phyloP scores from a whole-genome alignment of 2,113 vertebrate species.

The Nothobranchius kuhntae region DNA sequence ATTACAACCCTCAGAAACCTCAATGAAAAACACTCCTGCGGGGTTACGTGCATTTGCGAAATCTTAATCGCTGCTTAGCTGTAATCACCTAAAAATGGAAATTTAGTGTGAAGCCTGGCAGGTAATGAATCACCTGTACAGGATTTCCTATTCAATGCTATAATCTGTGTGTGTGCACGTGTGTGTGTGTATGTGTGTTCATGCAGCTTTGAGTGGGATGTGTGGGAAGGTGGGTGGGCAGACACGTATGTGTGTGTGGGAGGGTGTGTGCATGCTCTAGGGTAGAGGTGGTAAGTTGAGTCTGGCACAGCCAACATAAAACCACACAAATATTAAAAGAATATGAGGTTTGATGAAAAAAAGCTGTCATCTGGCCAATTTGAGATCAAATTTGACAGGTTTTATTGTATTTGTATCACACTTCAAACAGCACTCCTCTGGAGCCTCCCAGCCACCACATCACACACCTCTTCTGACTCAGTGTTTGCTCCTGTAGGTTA shows the following conservation, averaged over 20 bases:
- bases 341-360: too few relatives aligned
- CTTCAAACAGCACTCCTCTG: too few relatives aligned
- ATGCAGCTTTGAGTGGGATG: constrained; percentile 28
- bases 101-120: constrained; percentile 45
- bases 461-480: too few relatives aligned
- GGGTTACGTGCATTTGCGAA: constrained; percentile 39
- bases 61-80: constrained; percentile 38
- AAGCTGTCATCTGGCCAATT: too few relatives aligned
- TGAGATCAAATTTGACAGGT: background rate
- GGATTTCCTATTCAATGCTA: constrained; percentile 39
- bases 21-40: constrained; percentile 56
- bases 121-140: constrained; percentile 63
- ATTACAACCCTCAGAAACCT: constrained; percentile 58
- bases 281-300: constrained; percentile 46
- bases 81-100: constrained; percentile 63
- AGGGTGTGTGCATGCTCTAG: constrained; percentile 22
- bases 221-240: constrained; percentile 40
- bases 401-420: too few relatives aligned
- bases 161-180: constrained; percentile 11
- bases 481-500: constrained; percentile 18
- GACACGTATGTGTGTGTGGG: constrained; percentile 43
- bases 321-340: background rate
- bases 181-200: background rate
- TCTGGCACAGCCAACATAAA: constrained; percentile 46
- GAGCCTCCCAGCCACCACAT: too few relatives aligned